Evolutionary conservation across 2,888 invertebrate species (phyloP).

Genomic region (Harmothoe impar): DNA sequence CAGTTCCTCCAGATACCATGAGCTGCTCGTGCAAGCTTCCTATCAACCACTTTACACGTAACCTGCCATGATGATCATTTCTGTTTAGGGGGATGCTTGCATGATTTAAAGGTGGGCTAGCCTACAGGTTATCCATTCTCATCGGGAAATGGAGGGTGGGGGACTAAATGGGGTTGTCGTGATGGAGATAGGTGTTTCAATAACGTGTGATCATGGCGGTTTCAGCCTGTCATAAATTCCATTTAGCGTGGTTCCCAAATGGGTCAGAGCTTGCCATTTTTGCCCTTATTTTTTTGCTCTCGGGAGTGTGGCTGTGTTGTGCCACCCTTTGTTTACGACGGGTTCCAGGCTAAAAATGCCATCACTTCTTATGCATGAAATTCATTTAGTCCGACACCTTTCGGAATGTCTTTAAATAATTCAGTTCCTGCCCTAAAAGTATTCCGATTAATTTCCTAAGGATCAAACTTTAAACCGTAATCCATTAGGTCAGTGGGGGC

Average conservation of each 20-base stretch:
- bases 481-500: background rate
- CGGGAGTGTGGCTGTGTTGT: background rate
- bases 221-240: constrained; percentile 20
- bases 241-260: constrained; percentile 9
- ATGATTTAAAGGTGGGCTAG: background rate
- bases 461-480: constrained; percentile 17
- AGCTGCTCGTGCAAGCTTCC: background rate
- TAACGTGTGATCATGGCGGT: background rate
- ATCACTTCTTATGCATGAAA: background rate
- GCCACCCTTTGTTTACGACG: background rate
- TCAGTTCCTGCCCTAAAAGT: constrained; percentile 8
- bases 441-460: constrained; percentile 3
- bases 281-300: background rate
- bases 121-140: background rate
- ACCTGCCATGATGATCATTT: background rate
- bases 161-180: constrained; percentile 20
- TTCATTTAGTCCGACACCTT: constrained; percentile 9
- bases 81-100: background rate
- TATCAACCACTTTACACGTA: background rate
- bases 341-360: background rate
- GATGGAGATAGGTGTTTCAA: constrained; percentile 11
- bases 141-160: background rate
- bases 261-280: background rate
- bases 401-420: background rate
- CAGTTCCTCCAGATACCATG: background rate